Percentiles rank a stretch among this genome's conserved stretches.
These are phyloP conservation scores for Mythimna ferrago DNA, from an alignment of 2,888 invertebrate genomes.

Conservation along the genomic window DNA sequence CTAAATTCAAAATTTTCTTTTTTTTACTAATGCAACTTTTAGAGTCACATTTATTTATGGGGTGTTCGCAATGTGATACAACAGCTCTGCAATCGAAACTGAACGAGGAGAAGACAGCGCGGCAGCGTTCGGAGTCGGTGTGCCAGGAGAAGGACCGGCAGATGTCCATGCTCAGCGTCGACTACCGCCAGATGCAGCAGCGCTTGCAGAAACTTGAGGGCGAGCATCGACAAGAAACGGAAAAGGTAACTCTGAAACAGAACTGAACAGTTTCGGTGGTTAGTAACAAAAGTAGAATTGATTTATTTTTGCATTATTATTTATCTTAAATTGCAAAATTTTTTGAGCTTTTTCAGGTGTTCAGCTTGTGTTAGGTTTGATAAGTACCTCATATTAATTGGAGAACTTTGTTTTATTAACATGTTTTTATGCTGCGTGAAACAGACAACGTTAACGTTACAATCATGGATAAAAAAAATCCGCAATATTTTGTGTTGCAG, in stretches of 20 bases:
- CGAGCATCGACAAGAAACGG: conserved; percentile 97
- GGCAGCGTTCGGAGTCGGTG: conserved; percentile 96
- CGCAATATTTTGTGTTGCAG: too few relatives aligned
- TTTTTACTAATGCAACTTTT: conserved; percentile 7
- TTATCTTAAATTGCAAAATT: background rate
- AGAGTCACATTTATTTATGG: conserved; percentile 32
- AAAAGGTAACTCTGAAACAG: conserved; percentile 89
- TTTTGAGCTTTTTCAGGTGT: background rate
- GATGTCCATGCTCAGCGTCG: conserved; percentile 98
- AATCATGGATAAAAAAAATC: too few relatives aligned
- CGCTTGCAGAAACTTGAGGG: conserved; percentile 97
- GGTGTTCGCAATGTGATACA: conserved; percentile 45
- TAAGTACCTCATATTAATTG: background rate
- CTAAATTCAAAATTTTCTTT: background rate
- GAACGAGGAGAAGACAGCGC: conserved; percentile 96
- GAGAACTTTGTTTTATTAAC: too few relatives aligned
- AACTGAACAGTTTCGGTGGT: background rate
- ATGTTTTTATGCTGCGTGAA: background rate
- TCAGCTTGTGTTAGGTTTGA: background rate
- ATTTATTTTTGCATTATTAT: background rate
- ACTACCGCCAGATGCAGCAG: conserved; percentile 98
- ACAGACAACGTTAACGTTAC: background rate
- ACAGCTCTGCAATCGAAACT: conserved; percentile 97
- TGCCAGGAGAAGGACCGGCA: conserved; percentile 98
- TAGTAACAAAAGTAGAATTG: background rate